These are phyloP conservation scores for Ligdia adustata DNA, from an alignment of 2,888 invertebrate species.

Conservation along the genomic window DNA sequence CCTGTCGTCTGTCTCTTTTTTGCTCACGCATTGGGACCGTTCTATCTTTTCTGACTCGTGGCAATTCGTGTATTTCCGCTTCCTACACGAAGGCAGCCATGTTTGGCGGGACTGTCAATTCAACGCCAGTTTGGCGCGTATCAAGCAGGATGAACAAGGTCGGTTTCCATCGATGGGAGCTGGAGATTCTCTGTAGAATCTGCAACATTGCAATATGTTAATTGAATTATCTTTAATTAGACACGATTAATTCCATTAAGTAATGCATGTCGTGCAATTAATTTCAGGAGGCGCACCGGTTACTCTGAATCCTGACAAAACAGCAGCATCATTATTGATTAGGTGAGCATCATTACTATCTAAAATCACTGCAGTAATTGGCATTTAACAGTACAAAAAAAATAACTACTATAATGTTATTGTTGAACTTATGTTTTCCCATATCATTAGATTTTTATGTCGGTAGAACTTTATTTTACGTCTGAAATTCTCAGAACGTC, in stretches of 20 bases:
- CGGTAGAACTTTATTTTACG: constrained; percentile 9
- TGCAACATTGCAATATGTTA: constrained; percentile 35
- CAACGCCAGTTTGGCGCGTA: constrained; percentile 81
- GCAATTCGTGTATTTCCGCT: constrained; percentile 81
- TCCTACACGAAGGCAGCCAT: constrained; percentile 81
- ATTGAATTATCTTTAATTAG: constrained; percentile 13
- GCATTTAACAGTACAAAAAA: neutral
- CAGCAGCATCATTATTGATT: constrained; percentile 31
- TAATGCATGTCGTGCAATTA: constrained; percentile 40
- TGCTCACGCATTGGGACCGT: constrained; percentile 63
- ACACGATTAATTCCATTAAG: constrained; percentile 11
- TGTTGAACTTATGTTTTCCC: neutral
- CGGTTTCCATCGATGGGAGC: constrained; percentile 60
- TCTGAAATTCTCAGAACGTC: constrained; percentile 12
- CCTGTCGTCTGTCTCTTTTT: constrained; percentile 75
- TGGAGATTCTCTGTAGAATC: constrained; percentile 50
- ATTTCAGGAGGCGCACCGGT: constrained; percentile 50
- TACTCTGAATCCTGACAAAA: constrained; percentile 8
- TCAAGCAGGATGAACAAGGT: constrained; percentile 72
- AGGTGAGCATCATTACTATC: constrained; percentile 26
- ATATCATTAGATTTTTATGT: constrained; percentile 9
- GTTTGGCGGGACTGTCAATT: constrained; percentile 82
- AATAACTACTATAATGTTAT: too few relatives aligned
- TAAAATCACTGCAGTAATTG: neutral
- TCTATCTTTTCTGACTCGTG: constrained; percentile 77